Base-by-base conservation (phyloP, 1,140 invertebrate genomes). In the Atopsyche davidsoni region DNA sequence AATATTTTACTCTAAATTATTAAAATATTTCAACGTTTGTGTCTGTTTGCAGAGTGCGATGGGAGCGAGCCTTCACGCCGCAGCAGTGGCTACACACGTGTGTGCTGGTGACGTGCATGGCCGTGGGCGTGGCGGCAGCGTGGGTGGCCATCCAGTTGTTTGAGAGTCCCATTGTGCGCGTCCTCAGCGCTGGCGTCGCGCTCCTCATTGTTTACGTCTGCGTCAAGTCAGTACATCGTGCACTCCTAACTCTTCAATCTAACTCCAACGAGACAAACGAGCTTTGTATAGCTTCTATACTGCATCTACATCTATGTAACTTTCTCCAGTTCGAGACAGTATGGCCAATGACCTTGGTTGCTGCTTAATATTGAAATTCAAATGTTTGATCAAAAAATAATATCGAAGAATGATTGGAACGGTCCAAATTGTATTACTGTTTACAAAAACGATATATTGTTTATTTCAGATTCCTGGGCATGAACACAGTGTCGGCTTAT, bases 401-500 rank as follows among this genome's bases (percentile, higher is more conserved):
- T n/a, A n/a, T n/a, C n/a, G n/a, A n/a, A n/a, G n/a, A n/a, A n/a
- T n/a, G n/a, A n/a, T n/a, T n/a, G n/a, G n/a, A n/a, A n/a, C n/a
- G n/a, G n/a, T n/a, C n/a, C n/a, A n/a, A n/a, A n/a, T n/a, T n/a
- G n/a, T n/a, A n/a, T n/a, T n/a, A n/a, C n/a, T n/a, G n/a, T n/a
- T 36, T 36, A 36, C 11, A 16, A 17, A 25, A 7, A 13, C 11
- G 2, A 14, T 13, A 2, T 28, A 3, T 2, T 45, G 10, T 46
- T 25, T 41, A 11, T 14, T 62, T 6, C 63, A 74, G 72, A 68
- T 89, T 88, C 65, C 74, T 94, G 31, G 87, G 89, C 41, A 79
- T 89, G 60, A 91, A 89, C 63, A 89, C 89, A 1, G 81, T 90
- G 7, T 81, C 84, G 31, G 89, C 89, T 9, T 92, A 91, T 70